Evolutionary conservation across 2,888 invertebrate species (phyloP), one percentile per base, ranked within the genome.

Genomic region (Tenthredo notha): DNA sequence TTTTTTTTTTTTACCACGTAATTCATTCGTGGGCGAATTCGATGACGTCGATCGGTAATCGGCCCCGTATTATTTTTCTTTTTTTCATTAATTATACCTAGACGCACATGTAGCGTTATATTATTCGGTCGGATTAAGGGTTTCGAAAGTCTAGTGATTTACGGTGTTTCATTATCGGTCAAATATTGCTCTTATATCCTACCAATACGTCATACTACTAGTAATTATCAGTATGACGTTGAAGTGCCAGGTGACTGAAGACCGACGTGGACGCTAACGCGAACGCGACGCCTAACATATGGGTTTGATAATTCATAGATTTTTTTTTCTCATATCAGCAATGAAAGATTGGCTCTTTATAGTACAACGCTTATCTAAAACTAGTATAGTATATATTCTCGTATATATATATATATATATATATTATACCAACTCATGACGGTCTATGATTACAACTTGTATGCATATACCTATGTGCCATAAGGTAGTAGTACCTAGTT

Each of bases 141-240:
- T 37, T 37, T n/a, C 29, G 65, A 70, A 33, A 47, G 61, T 15
- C 43, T 43, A 77, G 74, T 84, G 84, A 84, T 84, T 77, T 84
- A 84, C 74, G 75, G 47, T 77, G 65, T 77, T 84, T 47, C 75
- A 25, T 77, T 84, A 77, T 61, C 75, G 37, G 21, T 7, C 15
- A 50, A 50, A 25, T 47, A 75, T 25, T 15, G 43, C 40, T 10
- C n/a, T 21, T 43, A 43, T 43, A 40, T 54, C 33, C 10, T 2
- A 37, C 10, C n/a, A 2, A 78, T 54, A 58, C 78, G 78, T 78
- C 78, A 78, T 2, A 7, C 6, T n/a, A 18, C 5, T 58, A 12
- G 77, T 77, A 33, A 78, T 78, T 78, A 78, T 78, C 78, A 78
- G 54, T 54, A n/a, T 3, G 37, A 21, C 33, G 33, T 6, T 33